Evolutionary conservation across 2,113 vertebrate species (phyloP).

Genomic region (Pangasianodon gigas): DNA sequence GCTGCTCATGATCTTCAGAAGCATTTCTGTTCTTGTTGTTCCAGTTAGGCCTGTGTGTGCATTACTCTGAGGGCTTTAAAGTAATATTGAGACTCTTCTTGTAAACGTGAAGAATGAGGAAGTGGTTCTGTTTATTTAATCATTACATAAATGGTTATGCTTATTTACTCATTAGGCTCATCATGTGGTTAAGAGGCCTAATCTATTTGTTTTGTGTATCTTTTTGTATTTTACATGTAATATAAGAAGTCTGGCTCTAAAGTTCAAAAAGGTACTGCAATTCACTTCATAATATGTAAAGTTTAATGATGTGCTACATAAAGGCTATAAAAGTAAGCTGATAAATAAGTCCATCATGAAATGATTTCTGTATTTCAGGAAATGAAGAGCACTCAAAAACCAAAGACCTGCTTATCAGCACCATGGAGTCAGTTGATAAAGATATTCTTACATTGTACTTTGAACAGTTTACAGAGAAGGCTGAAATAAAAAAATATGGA

Average conservation of each 20-base stretch:
- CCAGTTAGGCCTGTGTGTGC: background rate
- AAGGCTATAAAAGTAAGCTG: background rate
- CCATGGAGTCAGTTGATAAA: background rate
- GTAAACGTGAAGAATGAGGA: conserved; percentile 17
- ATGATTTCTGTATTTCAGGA: conserved; percentile 29
- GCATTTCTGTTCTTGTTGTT: background rate
- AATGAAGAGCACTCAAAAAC: background rate
- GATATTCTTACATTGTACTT: conserved; percentile 58
- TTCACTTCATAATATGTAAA: background rate
- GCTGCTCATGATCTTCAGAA: too few species aligned
- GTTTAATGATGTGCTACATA: background rate
- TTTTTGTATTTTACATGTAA: background rate
- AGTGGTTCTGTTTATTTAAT: background rate
- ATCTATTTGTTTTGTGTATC: background rate
- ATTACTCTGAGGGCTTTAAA: background rate
- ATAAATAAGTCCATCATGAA: background rate
- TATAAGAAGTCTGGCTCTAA: background rate
- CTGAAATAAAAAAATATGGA: conserved; percentile 45
- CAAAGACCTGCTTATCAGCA: conserved; percentile 26
- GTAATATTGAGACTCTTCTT: background rate
- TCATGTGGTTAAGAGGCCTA: background rate
- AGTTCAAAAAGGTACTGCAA: conserved; percentile 11
- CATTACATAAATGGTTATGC: background rate
- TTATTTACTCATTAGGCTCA: background rate
- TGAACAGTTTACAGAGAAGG: conserved; percentile 55